Conservation (phyloP, 2,113 vertebrate genomes). For the Seriola aureovittata region DNA sequence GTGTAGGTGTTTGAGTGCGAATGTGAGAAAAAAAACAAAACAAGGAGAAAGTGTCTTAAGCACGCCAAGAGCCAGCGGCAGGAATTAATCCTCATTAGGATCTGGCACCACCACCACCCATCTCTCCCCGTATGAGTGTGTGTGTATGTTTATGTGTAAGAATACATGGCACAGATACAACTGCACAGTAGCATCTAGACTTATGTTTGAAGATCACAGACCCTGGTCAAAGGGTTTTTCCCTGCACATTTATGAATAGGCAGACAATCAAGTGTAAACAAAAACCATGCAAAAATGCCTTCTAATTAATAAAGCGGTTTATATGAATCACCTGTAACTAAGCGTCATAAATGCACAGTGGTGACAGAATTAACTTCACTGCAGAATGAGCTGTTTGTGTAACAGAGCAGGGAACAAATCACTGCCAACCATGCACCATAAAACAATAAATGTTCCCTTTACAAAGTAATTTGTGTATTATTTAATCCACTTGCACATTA, state of each 20-base stretch:
- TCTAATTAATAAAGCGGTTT: background rate
- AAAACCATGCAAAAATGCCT: background rate
- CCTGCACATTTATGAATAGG: slow-evolving; percentile 25
- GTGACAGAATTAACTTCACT: slow-evolving; percentile 10
- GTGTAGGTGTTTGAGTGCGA: slow-evolving; percentile 43
- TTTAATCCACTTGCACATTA: background rate
- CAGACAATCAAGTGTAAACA: slow-evolving; percentile 22
- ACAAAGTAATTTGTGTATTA: background rate
- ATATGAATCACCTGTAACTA: background rate
- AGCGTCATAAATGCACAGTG: background rate
- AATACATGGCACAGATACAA: slow-evolving; percentile 24
- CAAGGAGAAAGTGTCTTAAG: slow-evolving; percentile 39
- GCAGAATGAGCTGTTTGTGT: background rate
- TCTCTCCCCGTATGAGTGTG: slow-evolving; percentile 6
- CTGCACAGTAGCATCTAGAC: slow-evolving; percentile 20
- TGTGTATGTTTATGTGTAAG: slow-evolving; percentile 5
- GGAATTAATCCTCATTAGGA: slow-evolving; percentile 77
- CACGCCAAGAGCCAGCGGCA: slow-evolving; percentile 72
- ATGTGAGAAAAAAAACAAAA: slow-evolving; percentile 9
- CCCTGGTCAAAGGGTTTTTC: slow-evolving; percentile 3
- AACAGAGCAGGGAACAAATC: background rate
- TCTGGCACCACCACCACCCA: slow-evolving; percentile 56
- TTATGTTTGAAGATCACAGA: slow-evolving; percentile 17
- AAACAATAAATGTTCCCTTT: background rate
- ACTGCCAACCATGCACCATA: slow-evolving; percentile 8